phyloP scores from a whole-genome alignment of 2,888 invertebrate species.

The Melieria picta region DNA sequence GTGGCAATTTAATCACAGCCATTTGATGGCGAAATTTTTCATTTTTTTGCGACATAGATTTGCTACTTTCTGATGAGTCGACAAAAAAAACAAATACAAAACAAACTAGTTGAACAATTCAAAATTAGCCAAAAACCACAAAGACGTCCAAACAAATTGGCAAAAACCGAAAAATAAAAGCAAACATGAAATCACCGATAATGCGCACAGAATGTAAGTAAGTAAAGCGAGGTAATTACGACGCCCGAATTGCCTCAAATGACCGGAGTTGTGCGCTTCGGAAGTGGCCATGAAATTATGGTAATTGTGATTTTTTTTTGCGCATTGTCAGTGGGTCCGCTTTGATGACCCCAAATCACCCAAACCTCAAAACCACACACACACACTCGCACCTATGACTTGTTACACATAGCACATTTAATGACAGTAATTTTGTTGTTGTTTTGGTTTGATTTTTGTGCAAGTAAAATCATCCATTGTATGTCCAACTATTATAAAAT shows the following conservation, averaged over 20 bases:
- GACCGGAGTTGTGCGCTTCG: too few relatives aligned
- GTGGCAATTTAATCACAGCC: slow-evolving; percentile 2
- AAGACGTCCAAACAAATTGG: neutral
- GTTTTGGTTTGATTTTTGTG: neutral
- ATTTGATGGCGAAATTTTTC: neutral
- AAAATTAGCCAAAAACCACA: neutral
- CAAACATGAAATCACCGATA: too few relatives aligned
- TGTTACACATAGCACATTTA: neutral
- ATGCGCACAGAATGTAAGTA: too few relatives aligned
- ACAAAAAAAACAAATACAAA: neutral
- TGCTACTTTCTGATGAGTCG: neutral
- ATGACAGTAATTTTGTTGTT: neutral
- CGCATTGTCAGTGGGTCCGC: neutral
- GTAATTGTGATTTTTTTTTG: slow-evolving; percentile 5
- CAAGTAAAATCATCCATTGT: neutral
- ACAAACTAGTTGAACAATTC: too few relatives aligned
- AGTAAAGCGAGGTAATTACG: too few relatives aligned
- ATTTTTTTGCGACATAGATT: neutral
- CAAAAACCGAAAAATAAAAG: too few relatives aligned
- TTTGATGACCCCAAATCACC: too few relatives aligned
- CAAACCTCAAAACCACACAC: neutral
- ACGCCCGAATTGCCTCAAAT: too few relatives aligned
- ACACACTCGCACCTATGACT: neutral
- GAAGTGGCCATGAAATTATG: slow-evolving; percentile 4
- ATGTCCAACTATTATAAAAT: neutral